Base-by-base conservation (phyloP, 2,888 invertebrate genomes). In the Melanchra persicariae region DNA sequence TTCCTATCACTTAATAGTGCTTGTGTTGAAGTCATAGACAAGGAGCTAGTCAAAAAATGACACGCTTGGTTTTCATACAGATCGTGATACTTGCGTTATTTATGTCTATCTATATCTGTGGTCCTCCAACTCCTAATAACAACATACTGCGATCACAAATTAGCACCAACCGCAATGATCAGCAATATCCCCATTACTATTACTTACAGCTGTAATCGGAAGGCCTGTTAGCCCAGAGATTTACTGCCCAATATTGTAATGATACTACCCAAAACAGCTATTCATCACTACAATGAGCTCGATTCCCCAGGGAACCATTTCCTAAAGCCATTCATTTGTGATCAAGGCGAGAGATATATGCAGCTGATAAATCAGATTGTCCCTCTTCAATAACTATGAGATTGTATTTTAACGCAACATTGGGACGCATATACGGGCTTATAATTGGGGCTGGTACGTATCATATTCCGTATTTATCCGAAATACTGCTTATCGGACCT, bases 331-430 rank as follows among this genome's bases (percentile, higher is more conserved):
- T 67, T 72, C 12, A 34, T 67, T 57, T 40, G 45, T 55, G 63
- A 65, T 58, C 61, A 65, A 43, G 47, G 61, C 52, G 7, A 24
- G 40, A 70, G 26, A 66, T 77, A 54, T 49, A 47, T 70, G 61
- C 49, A 49, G 12, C 30, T 52, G 58, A 62, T 79, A 74, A 74
- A 79, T 74, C 70, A 70, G 55, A 61, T 52, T 57, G 74, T 65
- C 58, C 40, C 34, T 52, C 60, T 52, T 60, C 60, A 74, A 67
- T 67, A 67, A 62, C 52, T 64, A 57, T 52, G 30, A 57, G 26
- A 26, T 47, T 52, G 67, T 70, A 51, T 57, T 79, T 70, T 70
- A 74, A 43, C 43, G n/a, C 43, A 57, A 74, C 59, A 34, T 17
- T 2, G 24, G 12, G 19, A 52, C n/a, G n/a, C 58, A 60, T 30